Evolutionary conservation across 2,113 vertebrate species (phyloP), one percentile per base, ranked within the genome.

Genomic region (Esox niger): DNA sequence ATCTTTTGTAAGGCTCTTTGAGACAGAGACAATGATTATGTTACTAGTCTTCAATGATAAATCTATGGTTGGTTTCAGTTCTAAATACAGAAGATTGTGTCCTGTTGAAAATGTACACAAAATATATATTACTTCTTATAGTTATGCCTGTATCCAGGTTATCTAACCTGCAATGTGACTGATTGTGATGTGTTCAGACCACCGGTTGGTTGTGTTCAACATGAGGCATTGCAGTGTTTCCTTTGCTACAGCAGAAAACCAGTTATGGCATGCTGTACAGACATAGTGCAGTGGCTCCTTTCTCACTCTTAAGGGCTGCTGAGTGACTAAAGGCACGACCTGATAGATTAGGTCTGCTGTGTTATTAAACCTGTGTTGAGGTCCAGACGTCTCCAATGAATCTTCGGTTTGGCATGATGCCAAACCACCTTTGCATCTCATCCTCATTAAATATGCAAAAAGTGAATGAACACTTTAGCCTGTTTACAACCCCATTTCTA

Each of bases 381-480:
- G 49, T 52, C 64, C 77, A 84, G n/a, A n/a, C n/a, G n/a, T n/a
- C n/a, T n/a, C n/a, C n/a, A n/a, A n/a, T 90, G 84, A 88, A 89
- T 90, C 85, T 80, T 75, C 57, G 38, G 64, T 80, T 82, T 81
- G 82, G 81, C 80, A 73, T 86, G 79, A 79, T 75, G 66, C 75
- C 83, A 82, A 78, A 83, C 82, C 64, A 84, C 79, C 87, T 86
- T 82, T 84, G 77, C 82, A 81, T 78, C 75, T 71, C 75, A 78
- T 20, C 64, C 60, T 35, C 66, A 55, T 73, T 54, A 82, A 86
- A 84, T 84, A 82, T 82, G 64, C 74, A 73, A 86, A 84, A 85
- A 59, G 74, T 79, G 71, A 82, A 77, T 74, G 78, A 73, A 71
- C 67, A 76, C 65, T 47, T 64, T 60, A 69, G 64, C 70, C 70